Evolutionary conservation across 2,113 vertebrate genomes (phyloP).

Genomic region (Pampusana beccarii): DNA sequence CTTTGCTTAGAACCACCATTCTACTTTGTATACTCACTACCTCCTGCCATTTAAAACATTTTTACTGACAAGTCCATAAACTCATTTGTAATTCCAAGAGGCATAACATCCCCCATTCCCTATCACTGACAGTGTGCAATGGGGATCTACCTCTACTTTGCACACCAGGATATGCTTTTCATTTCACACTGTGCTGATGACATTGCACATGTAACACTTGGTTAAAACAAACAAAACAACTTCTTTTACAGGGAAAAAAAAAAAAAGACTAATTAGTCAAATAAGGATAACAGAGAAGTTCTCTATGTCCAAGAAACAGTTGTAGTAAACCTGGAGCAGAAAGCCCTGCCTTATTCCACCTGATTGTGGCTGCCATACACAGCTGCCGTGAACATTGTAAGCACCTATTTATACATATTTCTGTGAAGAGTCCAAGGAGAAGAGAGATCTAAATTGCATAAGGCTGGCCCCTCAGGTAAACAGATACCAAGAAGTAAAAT

Average conservation of each 20-base stretch:
- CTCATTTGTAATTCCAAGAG: background rate
- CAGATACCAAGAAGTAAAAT: background rate
- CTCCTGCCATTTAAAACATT: background rate
- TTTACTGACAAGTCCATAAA: background rate
- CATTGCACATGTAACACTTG: background rate
- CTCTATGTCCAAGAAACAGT: background rate
- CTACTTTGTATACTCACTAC: background rate
- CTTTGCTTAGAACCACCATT: background rate
- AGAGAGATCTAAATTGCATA: background rate
- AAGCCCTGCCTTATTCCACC: background rate
- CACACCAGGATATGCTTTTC: background rate
- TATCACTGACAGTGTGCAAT: background rate
- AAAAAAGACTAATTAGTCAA: background rate
- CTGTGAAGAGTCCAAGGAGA: background rate
- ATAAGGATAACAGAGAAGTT: background rate
- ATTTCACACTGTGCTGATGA: background rate
- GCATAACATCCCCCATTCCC: too few relatives aligned
- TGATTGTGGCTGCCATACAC: background rate
- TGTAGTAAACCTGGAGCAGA: background rate
- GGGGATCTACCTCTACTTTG: background rate
- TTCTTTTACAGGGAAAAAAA: fast-evolving
- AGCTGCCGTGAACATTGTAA: background rate
- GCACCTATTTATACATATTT: background rate
- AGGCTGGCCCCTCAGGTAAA: background rate
- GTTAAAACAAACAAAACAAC: background rate